Evolutionary conservation across 2,797 vertebrate species (phyloP).

Genomic region (Tolypeutes matacus): DNA sequence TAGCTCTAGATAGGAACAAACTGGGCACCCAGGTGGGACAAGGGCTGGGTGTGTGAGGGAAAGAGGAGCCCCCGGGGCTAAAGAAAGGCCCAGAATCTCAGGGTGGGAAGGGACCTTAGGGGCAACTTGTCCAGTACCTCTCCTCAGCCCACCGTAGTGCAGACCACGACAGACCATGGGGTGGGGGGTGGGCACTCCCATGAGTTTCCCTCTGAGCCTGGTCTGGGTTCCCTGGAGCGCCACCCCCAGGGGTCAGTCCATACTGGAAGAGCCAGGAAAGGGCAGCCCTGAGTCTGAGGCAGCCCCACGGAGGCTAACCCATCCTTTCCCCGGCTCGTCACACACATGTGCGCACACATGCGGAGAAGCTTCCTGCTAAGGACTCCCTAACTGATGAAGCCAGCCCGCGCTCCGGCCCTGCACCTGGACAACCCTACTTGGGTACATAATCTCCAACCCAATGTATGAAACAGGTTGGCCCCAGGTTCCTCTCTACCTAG

Average conservation of each 20-base stretch:
- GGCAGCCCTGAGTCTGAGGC: not conserved
- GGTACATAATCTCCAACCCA: not conserved
- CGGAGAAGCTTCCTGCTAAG: not conserved
- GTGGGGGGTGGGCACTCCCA: too few species aligned
- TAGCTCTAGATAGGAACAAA: not conserved
- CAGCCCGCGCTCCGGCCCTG: not conserved
- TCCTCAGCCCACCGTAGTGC: not conserved
- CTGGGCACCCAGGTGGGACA: not conserved
- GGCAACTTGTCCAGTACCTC: too few species aligned
- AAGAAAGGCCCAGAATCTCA: not conserved
- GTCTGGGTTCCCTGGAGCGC: not conserved
- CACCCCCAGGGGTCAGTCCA: not conserved
- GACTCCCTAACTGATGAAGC: not conserved
- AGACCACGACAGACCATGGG: not conserved
- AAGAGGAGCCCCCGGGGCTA: not conserved
- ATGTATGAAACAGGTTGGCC: rapidly evolving
- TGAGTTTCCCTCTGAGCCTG: not conserved
- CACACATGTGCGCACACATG: rapidly evolving
- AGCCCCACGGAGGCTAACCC: not conserved
- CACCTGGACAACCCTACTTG: not conserved
- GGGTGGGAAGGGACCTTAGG: not conserved
- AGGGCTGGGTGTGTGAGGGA: not conserved
- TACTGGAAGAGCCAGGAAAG: not conserved
- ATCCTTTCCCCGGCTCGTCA: not conserved
- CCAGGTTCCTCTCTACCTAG: not conserved